A percentile compares a stretch with the other conserved stretches of the same genome.
Evolutionary conservation across 2,113 vertebrate species (phyloP).

Genomic region (Aix galericulata): DNA sequence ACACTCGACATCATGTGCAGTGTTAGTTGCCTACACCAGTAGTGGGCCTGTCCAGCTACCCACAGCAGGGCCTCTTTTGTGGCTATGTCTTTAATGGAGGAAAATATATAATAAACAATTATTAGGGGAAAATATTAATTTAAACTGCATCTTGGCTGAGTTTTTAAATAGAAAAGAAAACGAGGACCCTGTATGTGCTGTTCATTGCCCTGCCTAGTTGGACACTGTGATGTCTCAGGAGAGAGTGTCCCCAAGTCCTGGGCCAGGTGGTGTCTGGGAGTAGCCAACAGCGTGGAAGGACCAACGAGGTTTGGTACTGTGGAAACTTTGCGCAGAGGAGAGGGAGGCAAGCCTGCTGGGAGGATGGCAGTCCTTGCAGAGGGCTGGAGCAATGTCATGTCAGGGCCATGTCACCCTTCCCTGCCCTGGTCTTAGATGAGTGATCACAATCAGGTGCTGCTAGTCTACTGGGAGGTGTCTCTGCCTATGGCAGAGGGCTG

Average conservation of each 20-base stretch:
- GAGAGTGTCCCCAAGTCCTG: not conserved
- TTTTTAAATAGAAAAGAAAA: not conserved
- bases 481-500: too few species aligned
- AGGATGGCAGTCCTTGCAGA: not conserved
- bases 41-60: not conserved
- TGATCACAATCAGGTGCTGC: not conserved
- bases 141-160: not conserved
- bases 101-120: not conserved
- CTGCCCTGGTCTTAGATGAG: not conserved
- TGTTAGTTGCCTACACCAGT: not conserved
- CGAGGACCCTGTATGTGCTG: not conserved
- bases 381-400: not conserved
- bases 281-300: not conserved
- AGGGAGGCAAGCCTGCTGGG: not conserved
- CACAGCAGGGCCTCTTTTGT: not conserved
- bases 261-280: not conserved
- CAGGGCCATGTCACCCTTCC: not conserved
- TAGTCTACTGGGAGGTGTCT: too few species aligned
- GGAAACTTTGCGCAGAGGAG: not conserved
- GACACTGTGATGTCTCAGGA: not conserved
- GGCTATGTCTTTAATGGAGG: not conserved
- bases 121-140: not conserved
- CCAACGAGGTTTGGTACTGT: not conserved
- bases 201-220: not conserved
- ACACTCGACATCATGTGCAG: not conserved